These are phyloP conservation scores for Loriculus beryllinus DNA, from an alignment of 2,797 vertebrate genomes.

Conservation along the genomic window DNA sequence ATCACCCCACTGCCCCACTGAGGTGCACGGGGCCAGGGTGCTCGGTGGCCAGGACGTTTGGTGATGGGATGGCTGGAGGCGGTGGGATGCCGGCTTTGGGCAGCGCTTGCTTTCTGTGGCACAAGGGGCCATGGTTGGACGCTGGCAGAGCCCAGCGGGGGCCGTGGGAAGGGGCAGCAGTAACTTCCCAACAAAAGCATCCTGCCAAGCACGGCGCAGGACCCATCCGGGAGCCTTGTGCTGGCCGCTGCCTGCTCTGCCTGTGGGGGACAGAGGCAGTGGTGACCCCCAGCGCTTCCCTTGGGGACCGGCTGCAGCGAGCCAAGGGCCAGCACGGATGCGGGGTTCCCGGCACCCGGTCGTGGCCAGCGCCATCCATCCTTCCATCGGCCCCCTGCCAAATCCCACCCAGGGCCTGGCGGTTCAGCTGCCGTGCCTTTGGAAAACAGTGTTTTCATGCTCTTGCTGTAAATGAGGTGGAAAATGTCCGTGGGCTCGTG, in stretches of 20 bases:
- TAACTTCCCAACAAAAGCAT: conserved; percentile 73
- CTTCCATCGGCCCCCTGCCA: neutral
- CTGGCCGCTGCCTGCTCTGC: neutral
- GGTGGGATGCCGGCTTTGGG: neutral
- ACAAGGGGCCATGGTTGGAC: fast-evolving
- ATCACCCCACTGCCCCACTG: neutral
- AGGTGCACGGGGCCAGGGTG: neutral
- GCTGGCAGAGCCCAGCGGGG: neutral
- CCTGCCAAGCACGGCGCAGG: neutral
- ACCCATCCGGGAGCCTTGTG: fast-evolving
- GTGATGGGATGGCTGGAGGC: neutral
- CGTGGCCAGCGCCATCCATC: neutral
- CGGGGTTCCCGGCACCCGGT: neutral
- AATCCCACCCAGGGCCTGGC: conserved; percentile 31
- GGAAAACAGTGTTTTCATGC: neutral
- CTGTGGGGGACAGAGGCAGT: neutral
- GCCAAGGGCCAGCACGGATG: fast-evolving
- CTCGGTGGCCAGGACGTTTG: neutral
- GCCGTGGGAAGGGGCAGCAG: conserved; percentile 64
- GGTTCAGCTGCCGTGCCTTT: neutral
- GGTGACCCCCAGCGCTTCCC: neutral
- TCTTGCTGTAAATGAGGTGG: neutral
- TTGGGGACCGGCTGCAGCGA: neutral
- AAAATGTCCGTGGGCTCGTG: conserved; percentile 3
- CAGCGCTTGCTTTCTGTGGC: neutral